These are phyloP conservation scores for Prochilodus magdalenae DNA, from an alignment of 2,113 vertebrate genomes.

Conservation along the genomic window DNA sequence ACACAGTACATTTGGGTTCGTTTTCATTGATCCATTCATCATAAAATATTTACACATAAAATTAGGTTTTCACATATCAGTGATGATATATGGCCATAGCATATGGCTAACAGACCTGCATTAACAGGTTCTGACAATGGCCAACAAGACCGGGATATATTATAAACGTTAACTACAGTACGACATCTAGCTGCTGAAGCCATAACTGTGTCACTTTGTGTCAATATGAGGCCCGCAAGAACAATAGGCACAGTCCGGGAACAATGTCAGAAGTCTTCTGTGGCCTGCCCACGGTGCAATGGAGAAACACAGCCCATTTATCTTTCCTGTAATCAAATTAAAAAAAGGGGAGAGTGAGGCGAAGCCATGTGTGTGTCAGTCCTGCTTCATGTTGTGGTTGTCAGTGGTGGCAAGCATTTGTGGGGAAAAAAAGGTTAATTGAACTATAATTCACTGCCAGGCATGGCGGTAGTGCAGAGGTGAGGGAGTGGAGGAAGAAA, in stretches of 20 bases:
- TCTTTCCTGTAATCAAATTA: conserved; percentile 57
- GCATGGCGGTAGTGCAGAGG: conserved; percentile 28
- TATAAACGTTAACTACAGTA: neutral
- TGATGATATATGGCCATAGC: too few relatives aligned
- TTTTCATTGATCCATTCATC: neutral
- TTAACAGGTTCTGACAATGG: neutral
- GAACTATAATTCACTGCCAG: conserved; percentile 63
- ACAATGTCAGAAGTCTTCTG: neutral
- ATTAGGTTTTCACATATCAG: neutral
- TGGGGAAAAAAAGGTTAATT: conserved; percentile 59
- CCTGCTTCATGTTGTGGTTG: conserved; percentile 47
- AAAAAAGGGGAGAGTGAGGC: conserved; percentile 25
- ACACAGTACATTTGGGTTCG: too few relatives aligned
- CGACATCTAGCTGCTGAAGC: neutral
- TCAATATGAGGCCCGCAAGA: conserved; percentile 7
- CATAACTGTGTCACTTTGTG: neutral
- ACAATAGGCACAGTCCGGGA: neutral
- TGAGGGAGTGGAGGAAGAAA: conserved; percentile 38
- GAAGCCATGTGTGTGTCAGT: conserved; percentile 55
- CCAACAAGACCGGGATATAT: neutral
- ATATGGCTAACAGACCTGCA: neutral
- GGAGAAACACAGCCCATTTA: conserved; percentile 37
- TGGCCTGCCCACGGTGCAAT: conserved; percentile 4
- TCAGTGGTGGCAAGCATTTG: conserved; percentile 41
- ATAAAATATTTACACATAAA: too few relatives aligned